Base-by-base conservation (phyloP, 2,888 invertebrate species). In the Halictus quadricinctus region DNA sequence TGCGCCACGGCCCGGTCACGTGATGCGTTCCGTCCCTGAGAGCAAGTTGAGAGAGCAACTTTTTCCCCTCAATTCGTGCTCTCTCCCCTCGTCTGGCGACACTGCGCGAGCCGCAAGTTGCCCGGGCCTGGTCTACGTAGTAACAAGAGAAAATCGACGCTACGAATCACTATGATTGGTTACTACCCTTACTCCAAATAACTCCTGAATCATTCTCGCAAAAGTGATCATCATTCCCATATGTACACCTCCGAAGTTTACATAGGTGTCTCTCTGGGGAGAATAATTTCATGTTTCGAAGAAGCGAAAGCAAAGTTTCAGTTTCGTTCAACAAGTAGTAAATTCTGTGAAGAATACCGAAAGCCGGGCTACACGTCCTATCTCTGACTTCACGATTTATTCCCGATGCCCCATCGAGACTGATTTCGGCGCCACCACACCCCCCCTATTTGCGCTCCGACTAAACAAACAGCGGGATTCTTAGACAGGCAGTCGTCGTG, bases 381-480 rank as follows among this genome's bases (percentile, higher is more conserved):
- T 66, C 64, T 29, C 21, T 2, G 48, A 54, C 15, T 70, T 21
- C 6, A 60, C 21, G 72, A 72, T 69, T 58, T 41, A 15, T 77
- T 70, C 15, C 29, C n/a, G 36, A 54, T 48, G 29, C 25, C 3
- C 50, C 29, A 54, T 43, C 64, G 72, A 64, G 41, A 13, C 41
- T 41, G 72, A 79, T 79, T 69, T 79, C 50, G 54, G 36, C 46
- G 60, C 10, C 21, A 21, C 18, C 29, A 18, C 15, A 18, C 50
- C 13, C 29, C 29, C 29, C 29, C 70, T 72, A 60, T 85, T 85
- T 73, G 77, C 54, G 74, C 66, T 64, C 25, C 80, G 60, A 29
- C 74, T 85, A 85, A 85, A 77, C 85, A 85, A 85, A 85, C 80
- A 85, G 54, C 80, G 43, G 48, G 64, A 12, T 72, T 75, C 77